Evolutionary conservation across 2,113 vertebrate genomes (phyloP).

Genomic region (Psilopsiagon aymara): DNA sequence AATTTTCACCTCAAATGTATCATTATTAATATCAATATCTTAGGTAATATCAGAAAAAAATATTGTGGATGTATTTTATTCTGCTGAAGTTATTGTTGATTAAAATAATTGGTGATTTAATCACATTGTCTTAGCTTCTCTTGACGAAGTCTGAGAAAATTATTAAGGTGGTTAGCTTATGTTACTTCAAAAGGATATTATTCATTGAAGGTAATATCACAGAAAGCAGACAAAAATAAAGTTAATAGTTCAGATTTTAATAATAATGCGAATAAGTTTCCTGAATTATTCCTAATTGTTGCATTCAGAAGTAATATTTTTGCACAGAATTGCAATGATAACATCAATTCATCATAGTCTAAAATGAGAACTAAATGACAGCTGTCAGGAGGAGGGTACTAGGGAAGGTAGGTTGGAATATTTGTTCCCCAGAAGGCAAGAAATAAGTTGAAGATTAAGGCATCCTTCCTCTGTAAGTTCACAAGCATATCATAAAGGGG

Average conservation of each 20-base stretch:
- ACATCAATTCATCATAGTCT: neutral
- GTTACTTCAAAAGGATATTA: neutral
- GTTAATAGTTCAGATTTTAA: neutral
- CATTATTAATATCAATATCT: neutral
- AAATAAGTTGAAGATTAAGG: neutral
- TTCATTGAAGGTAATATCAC: neutral
- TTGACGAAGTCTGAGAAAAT: neutral
- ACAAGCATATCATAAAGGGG: neutral
- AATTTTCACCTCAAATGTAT: neutral
- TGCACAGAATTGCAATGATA: neutral
- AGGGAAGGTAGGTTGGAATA: neutral
- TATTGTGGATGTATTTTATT: neutral
- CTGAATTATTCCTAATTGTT: neutral
- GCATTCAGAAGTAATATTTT: neutral
- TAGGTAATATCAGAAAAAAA: neutral
- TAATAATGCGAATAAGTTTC: neutral
- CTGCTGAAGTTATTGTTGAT: neutral
- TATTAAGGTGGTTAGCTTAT: neutral
- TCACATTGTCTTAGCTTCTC: neutral
- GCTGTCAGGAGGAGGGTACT: neutral
- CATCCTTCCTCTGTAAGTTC: neutral
- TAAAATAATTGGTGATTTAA: neutral
- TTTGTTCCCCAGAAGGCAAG: neutral
- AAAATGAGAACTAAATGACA: neutral
- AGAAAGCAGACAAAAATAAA: neutral